Evolutionary conservation across 2,888 invertebrate genomes (phyloP).

Genomic region (Myopa testacea): DNA sequence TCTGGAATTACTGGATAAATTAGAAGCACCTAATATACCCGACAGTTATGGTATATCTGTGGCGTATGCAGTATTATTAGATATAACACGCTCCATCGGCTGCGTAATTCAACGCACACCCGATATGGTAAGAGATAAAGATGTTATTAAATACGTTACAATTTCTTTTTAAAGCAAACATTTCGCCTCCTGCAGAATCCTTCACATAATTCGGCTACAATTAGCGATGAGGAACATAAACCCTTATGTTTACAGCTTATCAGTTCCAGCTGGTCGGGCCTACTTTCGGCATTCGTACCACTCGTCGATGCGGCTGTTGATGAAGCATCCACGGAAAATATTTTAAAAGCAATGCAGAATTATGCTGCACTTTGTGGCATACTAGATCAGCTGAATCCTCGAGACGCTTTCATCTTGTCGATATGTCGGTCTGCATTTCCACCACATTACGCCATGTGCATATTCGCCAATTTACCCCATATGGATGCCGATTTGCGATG

Average conservation of each 20-base stretch:
- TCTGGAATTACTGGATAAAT: conserved; percentile 95
- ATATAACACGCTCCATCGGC: conserved; percentile 88
- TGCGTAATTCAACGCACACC: conserved; percentile 74
- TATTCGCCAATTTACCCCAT: conserved; percentile 76
- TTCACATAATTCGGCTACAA: conserved; percentile 56
- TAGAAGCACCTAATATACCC: conserved; percentile 92
- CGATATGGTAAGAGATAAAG: conserved; percentile 62
- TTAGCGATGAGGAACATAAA: conserved; percentile 61
- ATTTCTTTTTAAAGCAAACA: neutral
- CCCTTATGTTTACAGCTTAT: conserved; percentile 78
- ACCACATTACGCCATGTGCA: conserved; percentile 92
- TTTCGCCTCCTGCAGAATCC: conserved; percentile 50
- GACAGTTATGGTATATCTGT: conserved; percentile 98
- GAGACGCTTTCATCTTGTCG: conserved; percentile 94
- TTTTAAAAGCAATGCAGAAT: conserved; percentile 91
- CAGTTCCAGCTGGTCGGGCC: conserved; percentile 95
- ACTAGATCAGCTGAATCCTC: conserved; percentile 80
- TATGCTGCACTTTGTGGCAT: conserved; percentile 91
- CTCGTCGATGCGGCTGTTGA: conserved; percentile 96
- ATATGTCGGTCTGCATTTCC: conserved; percentile 97
- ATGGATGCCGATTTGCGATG: conserved; percentile 70
- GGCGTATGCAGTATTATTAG: conserved; percentile 92
- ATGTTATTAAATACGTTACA: neutral
- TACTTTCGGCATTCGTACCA: conserved; percentile 90
- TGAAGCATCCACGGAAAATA: conserved; percentile 90